Evolutionary conservation across 1,140 invertebrate genomes (phyloP), one percentile per base, ranked within the genome.

Genomic region (Meteorus sp.): DNA sequence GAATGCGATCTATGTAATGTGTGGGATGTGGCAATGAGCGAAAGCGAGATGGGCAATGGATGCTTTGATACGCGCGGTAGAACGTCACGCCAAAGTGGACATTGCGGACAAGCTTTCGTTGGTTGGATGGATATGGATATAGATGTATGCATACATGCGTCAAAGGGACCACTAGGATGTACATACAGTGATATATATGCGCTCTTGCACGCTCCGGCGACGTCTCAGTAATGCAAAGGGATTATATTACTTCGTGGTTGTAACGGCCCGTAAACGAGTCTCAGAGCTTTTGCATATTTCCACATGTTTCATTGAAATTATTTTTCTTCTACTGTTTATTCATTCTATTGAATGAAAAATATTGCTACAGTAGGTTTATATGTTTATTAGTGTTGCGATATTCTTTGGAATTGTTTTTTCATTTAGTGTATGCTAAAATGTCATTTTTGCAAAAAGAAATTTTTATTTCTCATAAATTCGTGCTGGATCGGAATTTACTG

Each of bases 211-310:
- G 65, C 65, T 56, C 43, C 65, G 60, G 55, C 48, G 65, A 53
- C 62, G 56, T 62, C 60, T 59, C 60, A 47, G 27, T n/a, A n/a
- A n/a, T 52, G 60, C 56, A 70, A 71, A 70, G 65, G 69, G 65
- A 74, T 74, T 70, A 70, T 68, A 68, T 62, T 65, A 62, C 71
- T 9, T 3, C 2, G n/a, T 31, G n/a, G 27, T 13, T 3, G 29
- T 23, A n/a, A 5, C 3, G 57, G 60, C 55, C 31, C 54, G 47
- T 35, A 57, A 59, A 58, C 59, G n/a, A n/a, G n/a, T n/a, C n/a
- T n/a, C n/a, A n/a, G n/a, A n/a, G n/a, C n/a, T n/a, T n/a, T n/a
- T n/a, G n/a, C n/a, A n/a, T n/a, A n/a, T n/a, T n/a, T n/a, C n/a
- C n/a, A n/a, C n/a, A n/a, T n/a, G n/a, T n/a, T n/a, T n/a, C n/a